Base-by-base conservation (phyloP, 2,797 vertebrate genomes). In the Pseudochirops corinnae region DNA sequence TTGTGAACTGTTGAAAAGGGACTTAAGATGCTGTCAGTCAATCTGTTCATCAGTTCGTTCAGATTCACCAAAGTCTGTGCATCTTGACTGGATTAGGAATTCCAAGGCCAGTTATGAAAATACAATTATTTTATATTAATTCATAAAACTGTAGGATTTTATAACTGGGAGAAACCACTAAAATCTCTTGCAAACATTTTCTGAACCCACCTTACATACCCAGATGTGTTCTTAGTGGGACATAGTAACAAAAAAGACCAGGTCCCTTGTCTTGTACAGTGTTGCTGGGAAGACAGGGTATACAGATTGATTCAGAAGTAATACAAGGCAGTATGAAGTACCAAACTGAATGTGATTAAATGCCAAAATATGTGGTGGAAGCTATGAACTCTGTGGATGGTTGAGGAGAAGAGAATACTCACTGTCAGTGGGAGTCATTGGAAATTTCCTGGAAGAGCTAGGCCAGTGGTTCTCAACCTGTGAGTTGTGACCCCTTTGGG, bases 81-180 rank as follows among this genome's bases (percentile, higher is more conserved):
- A 12, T 62, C 91, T 55, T 94, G 46, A 87, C 74, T 50, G 10
- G 21, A 87, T 87, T 87, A 46, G 24, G 39, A 87, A 26, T 10
- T 50, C 39, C 74, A 87, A 87, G 74, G 10, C n/a, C 39, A 87
- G 39, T 87, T 24, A 87, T 46, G 74, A 50, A 50, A 87, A 26
- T 9, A 46, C 9, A 87, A 12, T 87, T 46, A 46, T 87, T 50
- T 87, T 50, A 46, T 50, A 26, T 87, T 56, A 90, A 94, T 92
- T 53, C 18, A 95, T 94, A 93, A 95, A 50, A n/a, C 90, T 18
- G 16, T 5, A 39, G 62, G 90, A 57, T 93, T 91, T 94, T 56
- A 7, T 39, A 62, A 91, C 31, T 92, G 50, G 91, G 60, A 94
- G 50, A 57, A 82, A 90, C 29, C 50, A 55, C 1, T 26, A 28